Evolutionary conservation across 2,113 vertebrate species (phyloP), one percentile per base, ranked within the genome.

Genomic region (Thymallus thymallus): DNA sequence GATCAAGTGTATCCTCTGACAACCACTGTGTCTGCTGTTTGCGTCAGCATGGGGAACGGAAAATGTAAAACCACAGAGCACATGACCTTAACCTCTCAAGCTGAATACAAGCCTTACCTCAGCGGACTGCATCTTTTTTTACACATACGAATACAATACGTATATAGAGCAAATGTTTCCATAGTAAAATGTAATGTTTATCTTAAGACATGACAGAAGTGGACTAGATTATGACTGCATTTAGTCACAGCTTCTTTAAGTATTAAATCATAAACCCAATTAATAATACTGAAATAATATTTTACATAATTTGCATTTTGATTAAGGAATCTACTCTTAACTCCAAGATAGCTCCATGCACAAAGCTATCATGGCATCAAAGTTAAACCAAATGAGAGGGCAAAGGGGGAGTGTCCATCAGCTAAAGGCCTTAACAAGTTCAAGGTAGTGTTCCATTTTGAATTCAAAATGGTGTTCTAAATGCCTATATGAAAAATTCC

Each of bases 31-130:
- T 68, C 30, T 32, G 30, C 12, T 22, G 32, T 46, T 12, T 68
- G 66, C 22, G 66, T 68, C 41, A 68, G 41, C 41, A 14, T 68
- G 20, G 20, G 23, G 41, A 35, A 46, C 29, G 66, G 66, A 68
- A 68, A 68, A 68, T 23, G 35, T 68, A 45, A 41, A 68, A 67
- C 66, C 66, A 68, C 66, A 68, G 66, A 23, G n/a, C 66, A 68
- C 66, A 68, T 68, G 66, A 45, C 66, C 20, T 41, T 23, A 68
- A 24, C 66, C 41, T 68, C 13, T 68, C n/a, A 7, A 41, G 35
- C 35, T 41, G 35, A 41, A 7, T 41, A 41, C 35, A 41, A 41
- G 35, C 35, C 48, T 18, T 16, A 51, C 48, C 48, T 51, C 48
- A 51, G 48, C 48, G 16, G 48, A 18, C 48, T 51, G 48, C 48